Evolutionary conservation across 2,888 invertebrate genomes (phyloP).

Genomic region (Diaphora mendica): DNA sequence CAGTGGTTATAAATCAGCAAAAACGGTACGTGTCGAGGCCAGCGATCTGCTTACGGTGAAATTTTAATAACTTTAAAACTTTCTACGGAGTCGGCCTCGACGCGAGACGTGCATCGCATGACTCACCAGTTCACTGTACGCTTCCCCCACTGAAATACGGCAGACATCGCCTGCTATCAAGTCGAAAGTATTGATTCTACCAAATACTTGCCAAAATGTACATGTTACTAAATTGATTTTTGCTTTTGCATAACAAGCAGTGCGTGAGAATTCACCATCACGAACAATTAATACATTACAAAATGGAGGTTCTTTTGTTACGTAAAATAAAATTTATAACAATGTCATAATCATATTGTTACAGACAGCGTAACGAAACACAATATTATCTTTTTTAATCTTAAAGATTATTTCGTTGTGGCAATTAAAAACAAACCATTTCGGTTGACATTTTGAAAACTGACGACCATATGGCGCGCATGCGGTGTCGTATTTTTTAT

Average conservation of each 20-base stretch:
- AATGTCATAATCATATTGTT: slow-evolving; percentile 23
- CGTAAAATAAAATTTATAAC: slow-evolving; percentile 25
- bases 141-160: slow-evolving; percentile 60
- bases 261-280: slow-evolving; percentile 43
- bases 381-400: slow-evolving; percentile 10
- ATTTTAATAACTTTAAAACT: slow-evolving; percentile 81
- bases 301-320: slow-evolving; percentile 38
- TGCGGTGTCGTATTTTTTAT: slow-evolving; percentile 68
- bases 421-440: slow-evolving; percentile 37
- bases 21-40: slow-evolving; percentile 66
- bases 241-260: slow-evolving; percentile 50
- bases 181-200: slow-evolving; percentile 58
- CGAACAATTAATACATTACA: slow-evolving; percentile 37
- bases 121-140: slow-evolving; percentile 72
- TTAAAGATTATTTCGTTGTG: slow-evolving; percentile 1
- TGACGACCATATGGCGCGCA: slow-evolving; percentile 72
- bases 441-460: slow-evolving; percentile 55
- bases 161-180: slow-evolving; percentile 45
- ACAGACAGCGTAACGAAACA: slow-evolving; percentile 4
- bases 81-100: slow-evolving; percentile 69
- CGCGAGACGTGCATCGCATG: slow-evolving; percentile 57
- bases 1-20: slow-evolving; percentile 60
- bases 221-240: slow-evolving; percentile 52
- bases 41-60: slow-evolving; percentile 79
- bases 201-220: slow-evolving; percentile 47